phyloP scores from a whole-genome alignment of 1,140 invertebrate genomes.

The Drosophila arawakana region DNA sequence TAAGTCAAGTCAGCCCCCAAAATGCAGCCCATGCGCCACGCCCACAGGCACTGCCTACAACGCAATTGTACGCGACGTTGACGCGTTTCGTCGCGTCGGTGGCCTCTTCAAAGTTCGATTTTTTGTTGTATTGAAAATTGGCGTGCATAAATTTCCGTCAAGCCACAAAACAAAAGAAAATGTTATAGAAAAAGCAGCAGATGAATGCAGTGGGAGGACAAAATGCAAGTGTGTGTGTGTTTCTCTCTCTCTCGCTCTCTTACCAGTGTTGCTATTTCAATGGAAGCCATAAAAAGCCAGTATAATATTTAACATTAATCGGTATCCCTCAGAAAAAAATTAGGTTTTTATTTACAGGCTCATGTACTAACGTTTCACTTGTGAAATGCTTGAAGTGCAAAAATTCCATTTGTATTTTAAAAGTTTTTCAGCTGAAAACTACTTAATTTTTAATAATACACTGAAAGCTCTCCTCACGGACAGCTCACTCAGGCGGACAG shows the following conservation, averaged over 20 bases:
- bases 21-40: background rate
- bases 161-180: constrained; percentile 14
- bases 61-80: constrained; percentile 20
- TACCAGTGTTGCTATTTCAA: too few relatives aligned
- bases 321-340: too few relatives aligned
- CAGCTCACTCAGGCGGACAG: too few relatives aligned
- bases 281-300: too few relatives aligned
- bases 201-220: background rate
- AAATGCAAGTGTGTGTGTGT: constrained; percentile 1
- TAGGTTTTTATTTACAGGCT: too few relatives aligned
- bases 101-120: constrained; percentile 75
- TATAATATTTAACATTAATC: too few relatives aligned
- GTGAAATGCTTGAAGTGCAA: too few relatives aligned
- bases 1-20: constrained; percentile 6
- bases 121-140: constrained; percentile 77
- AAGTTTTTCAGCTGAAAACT: too few relatives aligned
- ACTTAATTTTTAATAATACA: too few relatives aligned
- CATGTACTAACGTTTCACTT: too few relatives aligned
- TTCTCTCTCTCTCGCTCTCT: background rate
- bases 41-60: constrained; percentile 11
- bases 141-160: constrained; percentile 66
- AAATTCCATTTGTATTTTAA: too few relatives aligned
- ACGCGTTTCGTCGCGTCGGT: constrained; percentile 16
- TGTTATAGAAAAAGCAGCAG: constrained; percentile 1
- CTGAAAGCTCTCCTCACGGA: too few relatives aligned